phyloP scores from a whole-genome alignment of 2,113 vertebrate species.

The Thunnus maccoyii region DNA sequence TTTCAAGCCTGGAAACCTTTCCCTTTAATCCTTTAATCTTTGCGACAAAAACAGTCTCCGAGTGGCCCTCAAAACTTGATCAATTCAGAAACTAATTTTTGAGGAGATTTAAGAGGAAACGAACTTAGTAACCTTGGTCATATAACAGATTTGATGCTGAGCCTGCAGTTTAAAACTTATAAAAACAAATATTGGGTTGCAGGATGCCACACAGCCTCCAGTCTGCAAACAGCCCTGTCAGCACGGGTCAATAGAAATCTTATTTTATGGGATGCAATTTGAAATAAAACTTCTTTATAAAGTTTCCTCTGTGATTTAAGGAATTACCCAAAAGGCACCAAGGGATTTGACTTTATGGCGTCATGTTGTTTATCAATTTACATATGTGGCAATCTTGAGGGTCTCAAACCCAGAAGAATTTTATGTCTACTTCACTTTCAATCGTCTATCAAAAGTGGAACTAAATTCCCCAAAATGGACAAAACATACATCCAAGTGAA shows the following conservation, averaged over 20 bases:
- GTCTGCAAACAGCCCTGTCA: slow-evolving; percentile 50
- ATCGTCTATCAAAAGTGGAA: slow-evolving; percentile 34
- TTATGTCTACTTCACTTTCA: slow-evolving; percentile 28
- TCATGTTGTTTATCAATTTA: slow-evolving; percentile 45
- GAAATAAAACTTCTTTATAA: slow-evolving; percentile 46
- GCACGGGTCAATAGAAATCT: slow-evolving; percentile 69
- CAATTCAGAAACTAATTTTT: slow-evolving; percentile 42
- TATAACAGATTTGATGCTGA: slow-evolving; percentile 47
- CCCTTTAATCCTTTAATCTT: slow-evolving; percentile 49
- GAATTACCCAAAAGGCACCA: not conserved
- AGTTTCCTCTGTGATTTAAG: slow-evolving; percentile 44
- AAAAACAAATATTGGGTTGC: slow-evolving; percentile 35
- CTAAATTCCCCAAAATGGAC: not conserved
- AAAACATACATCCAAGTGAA: slow-evolving; percentile 34
- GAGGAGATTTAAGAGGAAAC: slow-evolving; percentile 38
- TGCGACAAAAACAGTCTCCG: slow-evolving; percentile 9
- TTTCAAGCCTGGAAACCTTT: not conserved
- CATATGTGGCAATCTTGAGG: not conserved
- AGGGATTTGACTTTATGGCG: not conserved
- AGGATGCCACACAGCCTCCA: slow-evolving; percentile 9
- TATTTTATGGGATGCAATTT: slow-evolving; percentile 29
- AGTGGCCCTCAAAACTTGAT: slow-evolving; percentile 32
- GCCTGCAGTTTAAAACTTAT: slow-evolving; percentile 41
- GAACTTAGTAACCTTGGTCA: slow-evolving; percentile 28
- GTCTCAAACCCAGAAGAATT: slow-evolving; percentile 12